Conservation (phyloP, 2,113 vertebrate species). For the Ivindomyrus marchei region DNA sequence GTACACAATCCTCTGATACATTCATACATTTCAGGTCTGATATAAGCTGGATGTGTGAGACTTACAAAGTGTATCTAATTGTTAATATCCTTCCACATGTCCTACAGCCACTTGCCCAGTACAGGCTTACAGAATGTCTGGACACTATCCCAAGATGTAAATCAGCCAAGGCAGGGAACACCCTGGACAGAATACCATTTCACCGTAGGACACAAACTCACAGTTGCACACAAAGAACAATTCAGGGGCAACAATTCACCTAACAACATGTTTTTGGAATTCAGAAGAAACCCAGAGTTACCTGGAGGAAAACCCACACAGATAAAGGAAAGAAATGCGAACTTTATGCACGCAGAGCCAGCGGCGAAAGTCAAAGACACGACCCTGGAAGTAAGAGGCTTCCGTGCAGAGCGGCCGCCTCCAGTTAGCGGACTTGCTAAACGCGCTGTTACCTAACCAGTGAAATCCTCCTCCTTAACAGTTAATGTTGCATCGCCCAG, state of each 20-base stretch:
- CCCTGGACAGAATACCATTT: neutral
- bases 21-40: neutral
- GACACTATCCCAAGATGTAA: neutral
- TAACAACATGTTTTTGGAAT: neutral
- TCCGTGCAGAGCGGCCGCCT: neutral
- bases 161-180: neutral
- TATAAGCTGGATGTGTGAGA: neutral
- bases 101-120: neutral
- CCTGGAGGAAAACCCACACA: neutral
- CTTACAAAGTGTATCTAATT: neutral
- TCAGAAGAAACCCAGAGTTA: neutral
- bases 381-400: neutral
- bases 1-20: neutral
- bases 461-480: neutral
- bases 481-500: neutral
- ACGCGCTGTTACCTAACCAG: neutral
- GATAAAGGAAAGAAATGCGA: neutral
- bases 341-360: neutral
- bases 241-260: neutral
- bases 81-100: neutral
- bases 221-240: neutral
- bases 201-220: neutral
- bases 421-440: neutral
- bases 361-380: neutral
- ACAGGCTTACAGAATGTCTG: neutral